Conservation (phyloP, 2,113 vertebrate species). For the Chamaea fasciata region DNA sequence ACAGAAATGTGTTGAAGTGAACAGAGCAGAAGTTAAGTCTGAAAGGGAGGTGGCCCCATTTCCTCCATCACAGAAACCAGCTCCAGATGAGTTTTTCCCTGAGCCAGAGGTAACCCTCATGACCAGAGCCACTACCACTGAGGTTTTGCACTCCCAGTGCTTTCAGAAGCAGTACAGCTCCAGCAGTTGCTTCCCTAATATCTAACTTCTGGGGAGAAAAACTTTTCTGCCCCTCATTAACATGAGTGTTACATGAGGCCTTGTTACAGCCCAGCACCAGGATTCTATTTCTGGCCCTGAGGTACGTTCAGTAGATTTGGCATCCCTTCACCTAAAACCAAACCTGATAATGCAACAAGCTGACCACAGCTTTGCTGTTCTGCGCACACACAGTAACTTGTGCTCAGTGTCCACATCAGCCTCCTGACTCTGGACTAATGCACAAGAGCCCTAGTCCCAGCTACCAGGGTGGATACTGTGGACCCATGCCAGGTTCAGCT, state of each 20-base stretch:
- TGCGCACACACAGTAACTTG: neutral
- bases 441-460: neutral
- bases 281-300: neutral
- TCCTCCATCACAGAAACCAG: neutral
- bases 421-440: neutral
- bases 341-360: neutral
- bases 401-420: neutral
- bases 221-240: neutral
- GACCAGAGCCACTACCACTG: neutral
- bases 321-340: neutral
- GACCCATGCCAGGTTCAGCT: neutral
- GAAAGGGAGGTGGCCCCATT: neutral
- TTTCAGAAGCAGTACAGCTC: neutral
- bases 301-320: neutral
- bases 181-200: neutral
- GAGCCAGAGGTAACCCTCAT: neutral
- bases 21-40: neutral
- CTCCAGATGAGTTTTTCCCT: neutral
- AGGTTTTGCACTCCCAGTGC: neutral
- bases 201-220: neutral
- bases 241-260: fast-evolving
- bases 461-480: neutral
- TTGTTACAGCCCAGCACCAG: neutral
- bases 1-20: neutral
- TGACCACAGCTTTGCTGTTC: neutral